These are phyloP conservation scores for Oryzias celebensis DNA, from an alignment of 2,113 vertebrate species.

Conservation along the genomic window DNA sequence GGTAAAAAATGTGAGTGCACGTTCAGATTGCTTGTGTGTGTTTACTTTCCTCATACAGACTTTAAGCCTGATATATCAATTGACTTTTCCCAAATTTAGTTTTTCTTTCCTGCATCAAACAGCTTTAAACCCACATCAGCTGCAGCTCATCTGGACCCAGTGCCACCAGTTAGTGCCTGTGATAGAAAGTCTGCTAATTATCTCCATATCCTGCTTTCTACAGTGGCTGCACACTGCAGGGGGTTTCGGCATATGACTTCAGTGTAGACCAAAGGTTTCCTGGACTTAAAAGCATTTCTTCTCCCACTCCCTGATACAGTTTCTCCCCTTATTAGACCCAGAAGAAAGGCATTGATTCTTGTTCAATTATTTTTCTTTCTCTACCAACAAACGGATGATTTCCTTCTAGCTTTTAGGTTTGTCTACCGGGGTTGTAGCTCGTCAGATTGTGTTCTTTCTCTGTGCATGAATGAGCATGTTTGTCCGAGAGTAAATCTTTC, in stretches of 20 bases:
- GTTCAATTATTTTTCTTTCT: slow-evolving; percentile 61
- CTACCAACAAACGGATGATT: slow-evolving; percentile 42
- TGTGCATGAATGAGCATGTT: slow-evolving; percentile 11
- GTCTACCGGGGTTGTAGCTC: slow-evolving; percentile 22
- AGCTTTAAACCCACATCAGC: slow-evolving; percentile 28
- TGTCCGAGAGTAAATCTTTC: background rate
- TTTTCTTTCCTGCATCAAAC: slow-evolving; percentile 29
- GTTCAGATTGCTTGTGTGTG: no score
- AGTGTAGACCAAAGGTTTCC: slow-evolving; percentile 32
- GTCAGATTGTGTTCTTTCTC: slow-evolving; percentile 11
- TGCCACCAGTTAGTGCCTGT: slow-evolving; percentile 21
- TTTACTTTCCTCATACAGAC: no score
- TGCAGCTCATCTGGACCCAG: slow-evolving; percentile 30
- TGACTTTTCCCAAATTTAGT: background rate
- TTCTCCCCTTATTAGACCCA: slow-evolving; percentile 52
- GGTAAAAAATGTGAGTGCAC: background rate
- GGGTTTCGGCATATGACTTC: slow-evolving; percentile 28
- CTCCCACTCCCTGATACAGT: slow-evolving; percentile 31
- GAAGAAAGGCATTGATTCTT: slow-evolving; percentile 57
- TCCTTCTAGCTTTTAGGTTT: slow-evolving; percentile 46
- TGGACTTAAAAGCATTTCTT: slow-evolving; percentile 44
- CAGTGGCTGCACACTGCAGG: slow-evolving; percentile 21
- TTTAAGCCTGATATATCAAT: no score
- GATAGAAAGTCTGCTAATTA: slow-evolving; percentile 52
- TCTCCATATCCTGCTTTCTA: slow-evolving; percentile 18